A percentile compares a stretch with the other conserved stretches of the same genome.
Conservation (phyloP, 2,797 vertebrate genomes). For the Molossus molossus region DNA sequence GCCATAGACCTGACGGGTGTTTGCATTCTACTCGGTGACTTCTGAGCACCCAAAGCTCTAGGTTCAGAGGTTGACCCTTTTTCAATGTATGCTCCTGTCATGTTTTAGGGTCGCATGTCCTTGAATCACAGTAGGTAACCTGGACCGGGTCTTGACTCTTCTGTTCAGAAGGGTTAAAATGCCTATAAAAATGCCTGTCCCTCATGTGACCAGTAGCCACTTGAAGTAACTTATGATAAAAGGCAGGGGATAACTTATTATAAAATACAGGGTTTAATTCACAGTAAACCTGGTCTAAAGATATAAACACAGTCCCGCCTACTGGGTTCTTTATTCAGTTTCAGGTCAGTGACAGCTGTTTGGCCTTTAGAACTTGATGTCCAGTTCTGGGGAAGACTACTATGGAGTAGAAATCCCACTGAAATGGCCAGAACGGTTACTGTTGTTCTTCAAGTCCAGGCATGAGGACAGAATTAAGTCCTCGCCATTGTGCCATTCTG, state of each 20-base stretch:
- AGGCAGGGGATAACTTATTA: background rate
- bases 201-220: background rate
- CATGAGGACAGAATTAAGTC: slow-evolving; percentile 22
- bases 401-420: background rate
- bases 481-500: background rate
- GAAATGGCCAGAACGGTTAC: background rate
- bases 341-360: background rate
- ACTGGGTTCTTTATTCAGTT: background rate
- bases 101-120: background rate
- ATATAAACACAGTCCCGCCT: background rate
- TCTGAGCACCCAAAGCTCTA: background rate
- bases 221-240: background rate
- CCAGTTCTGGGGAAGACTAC: background rate
- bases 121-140: background rate
- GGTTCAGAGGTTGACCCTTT: background rate
- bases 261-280: background rate
- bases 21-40: background rate
- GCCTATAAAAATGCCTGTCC: background rate
- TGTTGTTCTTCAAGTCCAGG: slow-evolving; percentile 27
- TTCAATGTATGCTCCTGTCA: background rate
- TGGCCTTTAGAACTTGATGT: slow-evolving; percentile 17
- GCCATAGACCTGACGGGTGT: background rate
- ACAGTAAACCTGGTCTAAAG: background rate
- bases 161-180: slow-evolving; percentile 28
- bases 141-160: background rate